A percentile compares a stretch with the other conserved stretches of the same genome.
phyloP scores from a whole-genome alignment of 2,113 vertebrate genomes.

The Anolis carolinensis region DNA sequence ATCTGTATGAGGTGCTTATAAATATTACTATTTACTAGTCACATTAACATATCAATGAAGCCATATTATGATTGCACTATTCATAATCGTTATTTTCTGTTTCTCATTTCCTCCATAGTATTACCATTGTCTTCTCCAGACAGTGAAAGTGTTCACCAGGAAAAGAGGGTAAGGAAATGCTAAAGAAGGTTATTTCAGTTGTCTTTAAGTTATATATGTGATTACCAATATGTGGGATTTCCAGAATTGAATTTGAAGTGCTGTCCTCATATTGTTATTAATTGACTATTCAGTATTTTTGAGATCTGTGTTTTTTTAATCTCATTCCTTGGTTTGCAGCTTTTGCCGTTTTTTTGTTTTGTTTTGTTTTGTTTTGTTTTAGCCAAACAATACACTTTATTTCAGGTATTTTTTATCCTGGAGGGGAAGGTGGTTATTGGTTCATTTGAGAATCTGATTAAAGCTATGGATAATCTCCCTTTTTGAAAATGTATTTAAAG shows the following conservation, averaged over 20 bases:
- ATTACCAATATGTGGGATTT: neutral
- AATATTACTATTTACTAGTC: neutral
- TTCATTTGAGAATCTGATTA: too few relatives aligned
- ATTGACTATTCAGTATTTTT: too few relatives aligned
- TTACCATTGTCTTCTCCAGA: conserved; percentile 67
- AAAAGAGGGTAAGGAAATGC: conserved; percentile 65
- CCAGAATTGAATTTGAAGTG: neutral
- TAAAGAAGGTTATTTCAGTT: neutral
- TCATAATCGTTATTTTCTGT: neutral
- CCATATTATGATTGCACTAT: neutral
- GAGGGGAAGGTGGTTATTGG: too few relatives aligned
- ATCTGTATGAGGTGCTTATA: neutral
- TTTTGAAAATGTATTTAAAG: too few relatives aligned
- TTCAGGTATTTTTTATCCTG: too few relatives aligned
- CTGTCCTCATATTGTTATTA: neutral
- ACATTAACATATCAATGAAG: neutral
- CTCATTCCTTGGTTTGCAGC: neutral
- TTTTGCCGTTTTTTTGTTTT: neutral
- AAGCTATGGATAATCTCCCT: too few relatives aligned
- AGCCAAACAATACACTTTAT: too few relatives aligned
- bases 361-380: neutral
- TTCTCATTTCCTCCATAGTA: conserved; percentile 59
- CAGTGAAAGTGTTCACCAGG: conserved; percentile 43
- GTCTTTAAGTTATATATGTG: neutral
- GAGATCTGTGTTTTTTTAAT: neutral